Conservation (phyloP, 2,113 vertebrate species). For the Platysternon megacephalum region DNA sequence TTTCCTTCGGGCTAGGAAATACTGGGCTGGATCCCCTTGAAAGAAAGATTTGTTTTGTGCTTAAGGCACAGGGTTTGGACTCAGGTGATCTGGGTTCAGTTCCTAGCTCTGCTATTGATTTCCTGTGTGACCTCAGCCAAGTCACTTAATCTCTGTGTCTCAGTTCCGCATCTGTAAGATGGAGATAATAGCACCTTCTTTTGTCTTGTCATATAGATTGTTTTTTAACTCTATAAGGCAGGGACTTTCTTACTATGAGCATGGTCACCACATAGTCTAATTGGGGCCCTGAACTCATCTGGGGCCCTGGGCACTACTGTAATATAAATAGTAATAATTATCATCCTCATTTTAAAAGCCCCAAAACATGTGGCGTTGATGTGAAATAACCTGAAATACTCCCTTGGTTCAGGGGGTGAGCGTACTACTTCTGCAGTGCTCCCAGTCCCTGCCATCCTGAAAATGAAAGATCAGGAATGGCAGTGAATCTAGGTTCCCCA, state of each 20-base stretch:
- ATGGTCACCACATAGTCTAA: not conserved
- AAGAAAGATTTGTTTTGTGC: not conserved
- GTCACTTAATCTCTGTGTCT: not conserved
- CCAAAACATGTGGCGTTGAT: not conserved
- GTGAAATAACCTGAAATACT: not conserved
- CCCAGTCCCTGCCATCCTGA: not conserved
- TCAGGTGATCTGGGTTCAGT: not conserved
- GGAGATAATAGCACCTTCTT: not conserved
- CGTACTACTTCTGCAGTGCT: not conserved
- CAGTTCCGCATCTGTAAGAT: not conserved
- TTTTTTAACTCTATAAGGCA: not conserved
- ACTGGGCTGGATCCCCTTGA: not conserved
- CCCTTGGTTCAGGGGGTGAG: not conserved
- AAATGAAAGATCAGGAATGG: not conserved
- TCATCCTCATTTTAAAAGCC: not conserved
- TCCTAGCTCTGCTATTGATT: not conserved
- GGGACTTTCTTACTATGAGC: not conserved
- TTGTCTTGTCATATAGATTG: not conserved
- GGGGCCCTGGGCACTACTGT: not conserved
- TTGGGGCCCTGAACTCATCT: not conserved
- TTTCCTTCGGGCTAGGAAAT: not conserved
- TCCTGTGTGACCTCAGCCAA: not conserved
- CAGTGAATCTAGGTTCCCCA: not conserved
- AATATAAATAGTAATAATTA: not conserved
- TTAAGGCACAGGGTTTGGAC: not conserved